phyloP scores from a whole-genome alignment of 2,113 vertebrate species.

The Pygoscelis antarcticus region DNA sequence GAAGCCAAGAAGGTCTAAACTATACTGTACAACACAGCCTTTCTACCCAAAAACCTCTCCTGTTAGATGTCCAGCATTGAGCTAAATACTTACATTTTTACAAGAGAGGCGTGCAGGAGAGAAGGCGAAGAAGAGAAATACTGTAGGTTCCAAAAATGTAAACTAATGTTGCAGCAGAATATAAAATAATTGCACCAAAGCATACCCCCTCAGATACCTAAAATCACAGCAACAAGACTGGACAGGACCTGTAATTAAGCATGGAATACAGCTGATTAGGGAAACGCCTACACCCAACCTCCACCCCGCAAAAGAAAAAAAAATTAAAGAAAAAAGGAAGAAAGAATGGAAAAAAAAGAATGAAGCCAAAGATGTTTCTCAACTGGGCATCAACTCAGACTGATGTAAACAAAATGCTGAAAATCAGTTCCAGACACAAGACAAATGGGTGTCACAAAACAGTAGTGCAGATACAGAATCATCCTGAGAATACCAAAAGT shows the following conservation, averaged over 20 bases:
- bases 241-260: constrained; percentile 74
- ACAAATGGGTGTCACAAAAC: background rate
- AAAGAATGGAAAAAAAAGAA: constrained; percentile 3
- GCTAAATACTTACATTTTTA: constrained; percentile 74
- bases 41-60: constrained; percentile 66
- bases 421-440: background rate
- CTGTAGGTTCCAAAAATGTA: constrained; percentile 72
- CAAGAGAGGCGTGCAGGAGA: constrained; percentile 70
- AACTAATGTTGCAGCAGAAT: constrained; percentile 72
- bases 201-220: constrained; percentile 73
- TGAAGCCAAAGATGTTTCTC: constrained; percentile 10
- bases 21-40: constrained; percentile 38
- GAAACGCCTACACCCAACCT: constrained; percentile 62
- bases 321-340: background rate
- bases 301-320: constrained; percentile 28
- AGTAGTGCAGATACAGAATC: background rate
- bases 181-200: constrained; percentile 72
- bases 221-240: constrained; percentile 72
- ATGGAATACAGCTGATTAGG: constrained; percentile 71
- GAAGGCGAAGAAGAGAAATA: constrained; percentile 73
- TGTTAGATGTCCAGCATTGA: constrained; percentile 54
- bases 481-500: background rate
- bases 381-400: constrained; percentile 1
- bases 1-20: constrained; percentile 22
- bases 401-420: background rate